phyloP scores from a whole-genome alignment of 2,888 invertebrate species.

The Epirrita christyi region DNA sequence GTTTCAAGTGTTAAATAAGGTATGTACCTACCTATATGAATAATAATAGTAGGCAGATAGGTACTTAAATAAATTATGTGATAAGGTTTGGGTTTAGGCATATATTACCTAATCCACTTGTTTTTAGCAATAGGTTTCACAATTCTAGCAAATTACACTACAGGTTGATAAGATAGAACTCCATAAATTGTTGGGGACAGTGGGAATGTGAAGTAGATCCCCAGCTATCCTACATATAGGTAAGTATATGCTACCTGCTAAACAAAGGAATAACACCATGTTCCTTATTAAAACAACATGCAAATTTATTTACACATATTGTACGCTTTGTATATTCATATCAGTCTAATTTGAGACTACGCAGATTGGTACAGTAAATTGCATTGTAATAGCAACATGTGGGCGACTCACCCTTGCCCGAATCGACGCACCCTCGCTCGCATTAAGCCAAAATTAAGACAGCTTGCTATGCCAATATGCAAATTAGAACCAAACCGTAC shows the following conservation, averaged over 20 bases:
- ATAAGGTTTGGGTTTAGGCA: too few relatives aligned
- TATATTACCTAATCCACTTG: too few relatives aligned
- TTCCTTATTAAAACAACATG: conserved; percentile 29
- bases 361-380: conserved; percentile 66
- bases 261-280: background rate
- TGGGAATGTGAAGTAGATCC: too few relatives aligned
- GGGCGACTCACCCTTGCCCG: conserved; percentile 52
- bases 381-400: conserved; percentile 71
- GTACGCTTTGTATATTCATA: conserved; percentile 56
- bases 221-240: too few relatives aligned
- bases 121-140: too few relatives aligned
- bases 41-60: too few relatives aligned
- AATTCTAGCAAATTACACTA: too few relatives aligned
- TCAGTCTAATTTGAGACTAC: conserved; percentile 56
- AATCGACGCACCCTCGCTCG: conserved; percentile 51
- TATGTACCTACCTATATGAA: too few relatives aligned
- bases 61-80: too few relatives aligned
- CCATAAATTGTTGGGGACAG: too few relatives aligned
- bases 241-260: background rate
- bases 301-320: conserved; percentile 20
- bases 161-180: too few relatives aligned
- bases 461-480: conserved; percentile 79
- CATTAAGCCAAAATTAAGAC: conserved; percentile 79
- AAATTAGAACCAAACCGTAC: conserved; percentile 54
- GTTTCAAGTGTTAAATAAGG: too few relatives aligned